phyloP scores from a whole-genome alignment of 2,113 vertebrate species.

The Micronycteris hirsuta region DNA sequence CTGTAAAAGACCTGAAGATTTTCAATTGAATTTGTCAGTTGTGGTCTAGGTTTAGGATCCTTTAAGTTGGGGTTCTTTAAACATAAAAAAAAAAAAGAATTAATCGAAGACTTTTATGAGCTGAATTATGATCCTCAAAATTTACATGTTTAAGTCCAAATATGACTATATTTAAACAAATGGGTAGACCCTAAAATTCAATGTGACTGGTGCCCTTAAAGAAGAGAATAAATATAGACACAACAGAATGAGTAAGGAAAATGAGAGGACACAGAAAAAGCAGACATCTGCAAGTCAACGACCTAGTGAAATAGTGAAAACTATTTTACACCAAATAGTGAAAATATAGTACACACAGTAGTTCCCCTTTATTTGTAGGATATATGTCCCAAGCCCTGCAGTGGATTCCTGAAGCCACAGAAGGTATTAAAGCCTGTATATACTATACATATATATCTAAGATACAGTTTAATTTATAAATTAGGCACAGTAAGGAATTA shows the following conservation, averaged over 20 bases:
- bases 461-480: background rate
- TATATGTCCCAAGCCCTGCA: background rate
- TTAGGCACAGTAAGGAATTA: background rate
- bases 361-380: background rate
- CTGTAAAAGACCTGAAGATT: background rate
- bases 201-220: background rate
- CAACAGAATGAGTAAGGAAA: too few relatives aligned
- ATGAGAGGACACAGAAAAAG: background rate
- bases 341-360: background rate
- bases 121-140: background rate
- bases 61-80: background rate
- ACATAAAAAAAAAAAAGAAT: background rate
- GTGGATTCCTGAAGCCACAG: background rate
- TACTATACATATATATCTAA: background rate
- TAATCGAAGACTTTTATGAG: background rate
- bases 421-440: background rate
- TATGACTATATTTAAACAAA: background rate
- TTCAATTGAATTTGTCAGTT: background rate
- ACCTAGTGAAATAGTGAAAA: too few relatives aligned
- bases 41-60: background rate
- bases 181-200: background rate
- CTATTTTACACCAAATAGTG: background rate
- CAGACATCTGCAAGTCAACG: rapidly evolving
- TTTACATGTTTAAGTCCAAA: background rate
- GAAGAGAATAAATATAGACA: background rate